Evolutionary conservation across 1,140 invertebrate genomes (phyloP), one percentile per base, ranked within the genome.

Genomic region (Drosophila micromelanica): DNA sequence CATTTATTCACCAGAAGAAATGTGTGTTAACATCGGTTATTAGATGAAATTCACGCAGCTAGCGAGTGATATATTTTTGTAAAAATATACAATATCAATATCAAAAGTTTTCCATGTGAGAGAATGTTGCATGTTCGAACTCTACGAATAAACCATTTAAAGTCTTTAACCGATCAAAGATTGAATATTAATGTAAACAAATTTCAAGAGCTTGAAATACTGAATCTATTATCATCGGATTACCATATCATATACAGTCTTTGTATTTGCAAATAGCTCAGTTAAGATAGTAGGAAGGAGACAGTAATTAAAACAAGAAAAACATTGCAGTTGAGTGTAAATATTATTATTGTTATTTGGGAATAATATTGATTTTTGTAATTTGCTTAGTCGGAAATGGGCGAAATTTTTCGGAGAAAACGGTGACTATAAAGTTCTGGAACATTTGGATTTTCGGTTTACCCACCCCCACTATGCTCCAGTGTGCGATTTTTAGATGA

Each of bases 1-100:
- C 17, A 51, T 40, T 42, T 61, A 17, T 60, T 68, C 30, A 38
- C 20, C 0, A 20, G 23, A 54, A 38, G 48, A 37, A 55, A 55
- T 46, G 48, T 20, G 48, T 45, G 9, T 15, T 40, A 30, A 32
- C 23, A 63, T 23, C 20, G 6, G 38, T 27, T 59, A 17, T 12
- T 27, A 3, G 38, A 15, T 63, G 15, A 30, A 9, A 13, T 23
- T 32, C 49, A 55, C 49, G 38, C 49, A 15, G 8, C 17, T 15
- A 12, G 13, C 38, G 27, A 37, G 20, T 60, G 56, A 0, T 15
- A 52, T 30, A 6, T 2, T 17, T 20, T 46, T 23, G 17, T 23
- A 46, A 23, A 12, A 46, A 23, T 13, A 11, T 49, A 9, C 37
- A 5, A 30, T 30, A 40, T 62, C 11, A 51, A 15, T 51, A 38